Evolutionary conservation across 1,140 invertebrate genomes (phyloP).

Genomic region (Zaprionus davidi): DNA sequence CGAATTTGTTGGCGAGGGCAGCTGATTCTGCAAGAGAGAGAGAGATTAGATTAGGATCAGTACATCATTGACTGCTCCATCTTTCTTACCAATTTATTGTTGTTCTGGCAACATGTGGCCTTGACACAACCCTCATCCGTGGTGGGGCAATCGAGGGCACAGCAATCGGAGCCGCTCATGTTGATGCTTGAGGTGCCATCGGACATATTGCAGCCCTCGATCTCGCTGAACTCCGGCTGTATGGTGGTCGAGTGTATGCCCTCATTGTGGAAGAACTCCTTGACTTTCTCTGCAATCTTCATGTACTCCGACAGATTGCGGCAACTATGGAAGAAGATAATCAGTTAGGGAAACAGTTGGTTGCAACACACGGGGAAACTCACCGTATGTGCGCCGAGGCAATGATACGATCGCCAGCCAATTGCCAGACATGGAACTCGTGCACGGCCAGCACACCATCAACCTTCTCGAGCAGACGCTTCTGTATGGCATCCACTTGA

Average conservation of each 20-base stretch:
- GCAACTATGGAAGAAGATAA: constrained; percentile 86
- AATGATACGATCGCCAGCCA: constrained; percentile 96
- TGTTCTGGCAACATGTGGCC: constrained; percentile 90
- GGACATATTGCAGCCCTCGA: constrained; percentile 84
- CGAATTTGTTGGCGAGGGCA: constrained; percentile 90
- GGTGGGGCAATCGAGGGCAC: constrained; percentile 93
- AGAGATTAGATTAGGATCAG: neutral
- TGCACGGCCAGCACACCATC: constrained; percentile 96
- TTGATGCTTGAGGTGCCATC: constrained; percentile 83
- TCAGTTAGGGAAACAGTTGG: constrained; percentile 1
- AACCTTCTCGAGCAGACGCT: constrained; percentile 92
- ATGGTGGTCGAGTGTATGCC: constrained; percentile 93
- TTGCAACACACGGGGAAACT: neutral
- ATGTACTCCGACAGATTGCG: constrained; percentile 95
- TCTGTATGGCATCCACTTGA: constrained; percentile 95
- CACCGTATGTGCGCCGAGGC: constrained; percentile 96
- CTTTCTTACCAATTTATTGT: constrained; percentile 75
- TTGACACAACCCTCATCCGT: constrained; percentile 93
- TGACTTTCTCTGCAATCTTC: constrained; percentile 96
- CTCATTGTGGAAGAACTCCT: constrained; percentile 97
- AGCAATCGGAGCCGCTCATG: constrained; percentile 86
- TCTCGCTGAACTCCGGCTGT: constrained; percentile 96
- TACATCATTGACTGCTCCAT: neutral
- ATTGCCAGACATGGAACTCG: constrained; percentile 97
- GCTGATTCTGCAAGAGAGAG: constrained; percentile 86